Base-by-base conservation (phyloP, 2,888 invertebrate species). In the Cylloceria caligata region DNA sequence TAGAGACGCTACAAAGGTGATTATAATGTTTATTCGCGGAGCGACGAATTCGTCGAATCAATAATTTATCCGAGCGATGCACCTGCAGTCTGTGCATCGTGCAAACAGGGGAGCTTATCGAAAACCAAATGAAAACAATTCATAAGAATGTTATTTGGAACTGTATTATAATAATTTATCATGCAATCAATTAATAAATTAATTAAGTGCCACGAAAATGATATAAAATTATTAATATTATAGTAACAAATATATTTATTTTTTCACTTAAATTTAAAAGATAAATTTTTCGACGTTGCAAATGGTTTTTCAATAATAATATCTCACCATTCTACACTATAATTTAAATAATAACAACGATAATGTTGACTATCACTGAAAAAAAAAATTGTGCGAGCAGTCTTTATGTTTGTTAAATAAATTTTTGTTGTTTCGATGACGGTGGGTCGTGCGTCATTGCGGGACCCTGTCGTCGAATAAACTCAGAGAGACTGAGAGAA, bases 391-490 rank as follows among this genome's bases (percentile, higher is more conserved):
- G 42, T 52, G 72, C 19, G 60, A 68, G 49, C 52, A 64, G 19
- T 39, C 36, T 64, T 74, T 57, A 34, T 84, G 77, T 86, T 86
- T 86, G 83, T 78, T 83, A 86, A 89, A 89, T 88, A 86, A 90
- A 89, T 90, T 91, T 91, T 91, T 87, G 89, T 89, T 88, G 87
- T 86, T 87, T 84, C 77, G 81, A 79, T 84, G 87, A 84, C 86
- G 83, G 86, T 80, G 72, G 55, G 78, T 39, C 84, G 87, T 87
- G 90, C 89, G 89, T 90, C 90, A 90, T 88, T 87, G 72, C 42
- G 86, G 83, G 81, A 84, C 72, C 75, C 76, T 67, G 71, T 83
- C 84, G 85, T 87, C 88, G 88, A 90, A 90, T 90, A 88, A 89
- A 88, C 88, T 86, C 83, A 34, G 62, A 57, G 67, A 74, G 65